These are phyloP conservation scores for Sebastes elongatus DNA, from an alignment of 2,797 vertebrate genomes.

Conservation along the genomic window DNA sequence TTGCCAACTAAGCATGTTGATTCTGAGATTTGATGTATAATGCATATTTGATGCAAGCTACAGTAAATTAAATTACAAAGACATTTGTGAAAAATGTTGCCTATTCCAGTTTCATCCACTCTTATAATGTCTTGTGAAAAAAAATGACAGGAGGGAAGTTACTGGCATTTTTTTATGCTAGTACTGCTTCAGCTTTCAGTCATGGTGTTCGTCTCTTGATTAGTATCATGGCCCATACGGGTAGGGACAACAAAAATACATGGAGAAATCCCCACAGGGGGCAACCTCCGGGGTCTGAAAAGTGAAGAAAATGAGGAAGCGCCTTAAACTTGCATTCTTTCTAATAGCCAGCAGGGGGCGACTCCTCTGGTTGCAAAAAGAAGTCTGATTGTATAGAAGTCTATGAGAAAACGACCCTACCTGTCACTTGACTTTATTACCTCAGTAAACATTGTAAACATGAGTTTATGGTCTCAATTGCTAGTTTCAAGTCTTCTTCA, in stretches of 20 bases:
- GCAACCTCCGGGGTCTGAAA: too few relatives aligned
- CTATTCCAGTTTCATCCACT: not conserved
- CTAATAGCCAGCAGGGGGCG: too few relatives aligned
- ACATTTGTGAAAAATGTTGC: not conserved
- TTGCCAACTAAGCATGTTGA: slow-evolving; percentile 7
- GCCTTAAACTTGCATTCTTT: too few relatives aligned
- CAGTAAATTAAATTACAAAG: not conserved
- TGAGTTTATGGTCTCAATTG: too few relatives aligned
- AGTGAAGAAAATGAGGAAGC: rapidly evolving
- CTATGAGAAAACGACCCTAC: too few relatives aligned
- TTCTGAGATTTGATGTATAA: not conserved
- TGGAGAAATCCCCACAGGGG: too few relatives aligned
- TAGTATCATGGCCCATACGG: not conserved
- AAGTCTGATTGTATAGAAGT: too few relatives aligned
- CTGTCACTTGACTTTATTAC: too few relatives aligned
- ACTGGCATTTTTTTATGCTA: not conserved
- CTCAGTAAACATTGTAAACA: too few relatives aligned
- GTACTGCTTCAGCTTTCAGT: not conserved
- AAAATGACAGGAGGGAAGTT: not conserved
- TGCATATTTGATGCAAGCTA: not conserved
- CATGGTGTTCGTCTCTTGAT: not conserved
- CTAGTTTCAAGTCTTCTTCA: too few relatives aligned
- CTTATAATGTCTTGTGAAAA: not conserved
- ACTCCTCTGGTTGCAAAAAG: too few relatives aligned
- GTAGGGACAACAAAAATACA: not conserved